Conservation (phyloP, 2,113 vertebrate genomes). For the cattle (Bos taurus) region DNA sequence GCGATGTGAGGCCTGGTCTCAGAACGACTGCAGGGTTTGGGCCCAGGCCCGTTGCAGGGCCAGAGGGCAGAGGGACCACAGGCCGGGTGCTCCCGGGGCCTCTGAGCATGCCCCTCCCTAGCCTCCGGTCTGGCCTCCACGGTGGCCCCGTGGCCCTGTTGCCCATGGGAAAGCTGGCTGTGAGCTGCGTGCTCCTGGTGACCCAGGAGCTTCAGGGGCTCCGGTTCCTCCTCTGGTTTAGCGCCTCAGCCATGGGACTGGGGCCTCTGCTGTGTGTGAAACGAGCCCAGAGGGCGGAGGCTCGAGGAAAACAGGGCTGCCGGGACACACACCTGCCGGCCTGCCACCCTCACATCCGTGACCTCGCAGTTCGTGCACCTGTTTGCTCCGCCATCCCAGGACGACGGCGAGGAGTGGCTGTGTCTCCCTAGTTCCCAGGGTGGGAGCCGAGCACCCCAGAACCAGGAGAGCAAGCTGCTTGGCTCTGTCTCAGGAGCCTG, state of each 20-base stretch:
- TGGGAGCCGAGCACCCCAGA: not conserved
- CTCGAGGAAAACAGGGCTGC: not conserved
- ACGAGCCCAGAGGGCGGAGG: not conserved
- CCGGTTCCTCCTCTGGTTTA: not conserved
- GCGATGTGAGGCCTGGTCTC: not conserved
- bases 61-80: not conserved
- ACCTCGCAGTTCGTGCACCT: no score
- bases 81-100: rapidly evolving
- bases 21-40: rapidly evolving
- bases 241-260: rapidly evolving
- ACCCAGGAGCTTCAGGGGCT: not conserved
- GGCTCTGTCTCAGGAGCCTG: no score
- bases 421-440: not conserved
- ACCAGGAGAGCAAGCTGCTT: not conserved
- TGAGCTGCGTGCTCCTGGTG: rapidly evolving
- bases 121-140: not conserved
- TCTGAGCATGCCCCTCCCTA: not conserved
- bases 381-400: not conserved
- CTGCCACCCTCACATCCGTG: rapidly evolving
- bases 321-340: not conserved
- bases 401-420: rapidly evolving
- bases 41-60: not conserved
- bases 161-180: not conserved
- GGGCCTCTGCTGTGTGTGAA: not conserved
- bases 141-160: rapidly evolving